These are phyloP conservation scores for Mormyrus iriodes DNA, from an alignment of 2,113 vertebrate genomes.

Conservation along the genomic window DNA sequence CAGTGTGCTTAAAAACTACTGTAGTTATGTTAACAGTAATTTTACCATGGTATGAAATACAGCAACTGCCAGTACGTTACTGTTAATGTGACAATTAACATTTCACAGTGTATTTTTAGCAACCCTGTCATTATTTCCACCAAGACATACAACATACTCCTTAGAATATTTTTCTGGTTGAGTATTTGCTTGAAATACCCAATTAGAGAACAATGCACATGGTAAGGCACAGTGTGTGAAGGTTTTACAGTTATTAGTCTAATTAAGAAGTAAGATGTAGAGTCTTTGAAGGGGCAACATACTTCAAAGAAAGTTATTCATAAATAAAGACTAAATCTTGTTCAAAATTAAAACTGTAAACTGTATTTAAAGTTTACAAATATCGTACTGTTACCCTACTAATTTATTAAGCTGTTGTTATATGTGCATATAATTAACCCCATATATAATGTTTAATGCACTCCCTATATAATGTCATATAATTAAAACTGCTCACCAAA, in stretches of 20 bases:
- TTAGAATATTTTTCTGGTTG: neutral
- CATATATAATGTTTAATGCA: neutral
- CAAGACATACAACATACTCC: neutral
- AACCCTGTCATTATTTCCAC: neutral
- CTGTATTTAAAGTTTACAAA: neutral
- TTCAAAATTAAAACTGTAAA: neutral
- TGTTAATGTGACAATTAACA: neutral
- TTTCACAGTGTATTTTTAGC: neutral
- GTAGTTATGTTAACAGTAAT: neutral
- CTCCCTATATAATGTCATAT: neutral
- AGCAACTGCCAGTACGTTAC: neutral
- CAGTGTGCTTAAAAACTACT: neutral
- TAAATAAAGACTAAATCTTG: neutral
- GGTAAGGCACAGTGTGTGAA: neutral
- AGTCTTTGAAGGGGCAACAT: neutral
- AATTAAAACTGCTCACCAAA: neutral
- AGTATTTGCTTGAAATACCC: neutral
- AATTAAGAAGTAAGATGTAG: neutral
- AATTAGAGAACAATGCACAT: neutral
- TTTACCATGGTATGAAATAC: neutral
- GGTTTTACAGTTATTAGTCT: neutral
- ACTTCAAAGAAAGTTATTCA: too few relatives aligned
- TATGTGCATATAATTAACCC: neutral
- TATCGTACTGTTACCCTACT: neutral
- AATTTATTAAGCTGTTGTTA: neutral